Base-by-base conservation (phyloP, 1,140 invertebrate species). In the Scaptomyza montana region DNA sequence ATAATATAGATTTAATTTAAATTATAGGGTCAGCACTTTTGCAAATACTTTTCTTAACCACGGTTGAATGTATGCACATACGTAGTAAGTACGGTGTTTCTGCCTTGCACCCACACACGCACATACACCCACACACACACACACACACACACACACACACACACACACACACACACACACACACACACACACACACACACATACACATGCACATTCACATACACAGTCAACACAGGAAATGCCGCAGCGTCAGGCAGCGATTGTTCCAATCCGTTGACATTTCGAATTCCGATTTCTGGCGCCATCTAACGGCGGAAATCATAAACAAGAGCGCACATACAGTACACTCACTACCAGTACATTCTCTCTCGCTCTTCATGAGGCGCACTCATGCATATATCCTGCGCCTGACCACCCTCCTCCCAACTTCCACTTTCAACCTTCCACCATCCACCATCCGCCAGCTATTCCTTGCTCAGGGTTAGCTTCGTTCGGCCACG, bases 291-390 rank as follows among this genome's bases (percentile, higher is more conserved):
- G 54, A 45, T 39, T 10, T 8, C 36, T 61, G 61, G 54, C 78
- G 68, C 78, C 78, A 80, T 80, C 73, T 80, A 80, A 19, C 61
- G 78, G 43, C 63, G 62, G 77, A 72, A 80, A 65, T 73, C 78
- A 80, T 68, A 73, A 80, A 57, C 54, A 50, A 51, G 63, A 16
- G 43, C 49, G n/a, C 13, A 21, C 43, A 19, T 39, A 16, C 57
- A 28, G 12, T 16, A 33, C 28, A 25, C 12, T 55, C 43, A 8
- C 10, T 2, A 28, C 0, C 55, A 33, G 0, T 39, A 16, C 57
- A 28, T 9, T 25, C 55, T 3, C 45, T 7, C 21, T 30, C 39
- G 10, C 41, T 25, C 41, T 59, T 45, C n/a, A 25, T 28, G 30
- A 16, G 33, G 66, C 41, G 50, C 79, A 78, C 51, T 82, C 65